Evolutionary conservation across 2,888 invertebrate genomes (phyloP), one percentile per base, ranked within the genome.

Genomic region (Galeopsomyia nigrocyanea): DNA sequence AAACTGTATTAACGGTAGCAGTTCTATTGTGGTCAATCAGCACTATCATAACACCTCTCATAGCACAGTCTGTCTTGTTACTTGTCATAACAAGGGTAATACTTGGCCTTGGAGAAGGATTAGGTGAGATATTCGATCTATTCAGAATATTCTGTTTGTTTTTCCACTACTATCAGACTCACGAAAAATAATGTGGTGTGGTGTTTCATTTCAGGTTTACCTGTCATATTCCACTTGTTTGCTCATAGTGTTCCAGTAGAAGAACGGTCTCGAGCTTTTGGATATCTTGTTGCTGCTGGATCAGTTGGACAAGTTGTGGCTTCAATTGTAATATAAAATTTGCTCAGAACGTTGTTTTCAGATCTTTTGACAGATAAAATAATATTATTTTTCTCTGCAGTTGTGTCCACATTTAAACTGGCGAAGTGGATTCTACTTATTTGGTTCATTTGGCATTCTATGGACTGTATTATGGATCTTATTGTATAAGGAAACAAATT

Each of bases 221-320:
- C 93, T 17, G 93, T 93, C 68, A 92, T 93, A 79, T 93, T 92
- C 85, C 92, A 93, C 81, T 89, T 93, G 77, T 93, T 93, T 86
- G 91, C 93, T 55, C 91, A 92, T 81, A 90, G 89, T 78, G 90
- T 93, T 78, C 92, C 92, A 19, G 89, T 91, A 17, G 92, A 93
- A 80, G 92, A 93, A 82, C 87, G 93, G 74, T 92, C 92, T 3
- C 85, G 92, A 74, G 92, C 93, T 0, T 93, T 93, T 85, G 91
- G 92, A 16, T 93, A 93, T 82, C 87, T 93, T 55, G 89, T 93
- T 56, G 92, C 92, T 16, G 90, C 91, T 70, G 93, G 93, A 51
- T 92, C 92, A n/a, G 90, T 92, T 63, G 93, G 93, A 13, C 93
- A 93, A 87, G 93, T 92, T 47, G 89, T 92, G 26, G 92, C 93